Conservation (phyloP, 1,140 invertebrate species). For the Ips typographus region DNA sequence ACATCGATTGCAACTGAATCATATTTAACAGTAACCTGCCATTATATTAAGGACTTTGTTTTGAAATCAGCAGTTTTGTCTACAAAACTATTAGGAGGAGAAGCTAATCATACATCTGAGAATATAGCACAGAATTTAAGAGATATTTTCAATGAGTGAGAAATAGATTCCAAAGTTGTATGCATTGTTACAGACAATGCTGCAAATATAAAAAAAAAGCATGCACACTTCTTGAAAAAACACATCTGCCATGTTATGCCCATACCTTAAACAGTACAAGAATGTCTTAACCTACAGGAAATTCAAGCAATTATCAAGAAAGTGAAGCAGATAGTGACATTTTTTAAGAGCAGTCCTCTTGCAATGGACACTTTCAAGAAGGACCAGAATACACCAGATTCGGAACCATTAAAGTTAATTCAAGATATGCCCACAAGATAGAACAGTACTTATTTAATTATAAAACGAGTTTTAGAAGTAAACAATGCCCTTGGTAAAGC, state of each 20-base stretch:
- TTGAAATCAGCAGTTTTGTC: slow-evolving; percentile 7
- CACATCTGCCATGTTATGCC: slow-evolving; percentile 4
- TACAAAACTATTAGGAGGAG: slow-evolving; percentile 19
- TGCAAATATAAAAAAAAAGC: slow-evolving; percentile 10
- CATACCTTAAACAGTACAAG: slow-evolving; percentile 16
- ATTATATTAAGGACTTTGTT: slow-evolving; percentile 11
- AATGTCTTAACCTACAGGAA: not conserved
- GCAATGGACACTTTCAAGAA: slow-evolving; percentile 18
- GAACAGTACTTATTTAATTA: slow-evolving; percentile 24
- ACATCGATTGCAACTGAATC: slow-evolving; percentile 13
- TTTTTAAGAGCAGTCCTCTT: slow-evolving; percentile 8
- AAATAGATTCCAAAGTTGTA: slow-evolving; percentile 5
- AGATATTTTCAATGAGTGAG: not conserved
- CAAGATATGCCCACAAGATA: slow-evolving; percentile 13
- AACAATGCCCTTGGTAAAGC: slow-evolving; percentile 6
- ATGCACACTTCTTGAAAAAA: slow-evolving; percentile 3
- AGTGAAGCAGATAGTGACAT: slow-evolving; percentile 6
- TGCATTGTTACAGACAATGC: slow-evolving; percentile 22
- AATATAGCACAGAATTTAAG: not conserved
- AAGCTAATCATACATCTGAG: not conserved
- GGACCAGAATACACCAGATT: slow-evolving; percentile 10
- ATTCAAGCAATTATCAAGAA: slow-evolving; percentile 1
- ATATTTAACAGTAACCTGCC: slow-evolving; percentile 20
- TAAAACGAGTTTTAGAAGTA: slow-evolving; percentile 12
- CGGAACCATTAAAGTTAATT: slow-evolving; percentile 9